Base-by-base conservation (phyloP, 2,797 vertebrate genomes). In the Benthosema pterotum region DNA sequence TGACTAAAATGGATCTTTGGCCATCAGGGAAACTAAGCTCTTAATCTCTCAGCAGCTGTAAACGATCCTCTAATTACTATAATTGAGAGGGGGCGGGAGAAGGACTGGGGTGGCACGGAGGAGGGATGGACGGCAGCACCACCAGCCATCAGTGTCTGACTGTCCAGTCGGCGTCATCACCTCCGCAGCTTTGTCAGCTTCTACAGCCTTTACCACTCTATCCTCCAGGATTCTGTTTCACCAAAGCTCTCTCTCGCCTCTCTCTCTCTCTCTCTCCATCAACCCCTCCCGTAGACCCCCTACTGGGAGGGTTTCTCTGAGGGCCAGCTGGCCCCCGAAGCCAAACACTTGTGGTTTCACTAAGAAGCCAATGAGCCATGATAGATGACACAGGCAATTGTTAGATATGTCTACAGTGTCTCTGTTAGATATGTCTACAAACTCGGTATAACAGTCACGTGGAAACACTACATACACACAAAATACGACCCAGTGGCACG, bases 21-120 rank as follows among this genome's bases (percentile, higher is more conserved):
- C 66, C 48, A 61, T 53, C 50, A 61, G 43, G 75, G 58, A 84
- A 78, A 75, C 45, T 71, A 65, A 82, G 74, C 55, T 50, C 65
- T 76, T 74, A 75, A 79, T 85, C 82, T 84, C 81, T 83, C 74
- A 79, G 58, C 60, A 19, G 66, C 67, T 80, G 80, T 67, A 84
- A 83, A 80, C 43, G 42, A 76, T 81, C 73, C 63, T 69, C 78
- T 83, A 84, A 88, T 87, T 80, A 84, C 80, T 82, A 69, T 85
- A 87, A 89, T 87, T 86, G 85, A 38, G 65, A 72, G 68, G 72
- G 60, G 22, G 72, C 75, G 68, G 72, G 74, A 25, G 78, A 14
- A 17, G 42, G 71, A 55, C 13, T 69, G 77, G 67, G 71, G 69
- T 71, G 78, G 78, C 62, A 65, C 57, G 59, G 60, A 59, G 51